phyloP scores from a whole-genome alignment of 2,888 invertebrate genomes.

The Chalcosyrphus nemorum region DNA sequence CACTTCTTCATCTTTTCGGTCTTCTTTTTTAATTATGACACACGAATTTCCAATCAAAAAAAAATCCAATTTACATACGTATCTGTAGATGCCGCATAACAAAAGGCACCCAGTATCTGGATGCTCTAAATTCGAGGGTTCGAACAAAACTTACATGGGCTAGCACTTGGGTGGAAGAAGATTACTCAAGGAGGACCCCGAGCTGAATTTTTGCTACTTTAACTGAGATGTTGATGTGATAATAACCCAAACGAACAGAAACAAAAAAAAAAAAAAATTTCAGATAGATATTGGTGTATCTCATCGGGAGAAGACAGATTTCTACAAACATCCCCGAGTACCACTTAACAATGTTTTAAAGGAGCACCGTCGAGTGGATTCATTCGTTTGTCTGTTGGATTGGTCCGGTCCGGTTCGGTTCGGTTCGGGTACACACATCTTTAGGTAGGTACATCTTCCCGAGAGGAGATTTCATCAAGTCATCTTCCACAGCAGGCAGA shows the following conservation, averaged over 20 bases:
- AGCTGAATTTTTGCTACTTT: conserved; percentile 67
- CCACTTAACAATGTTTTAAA: conserved; percentile 71
- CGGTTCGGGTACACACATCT: not conserved
- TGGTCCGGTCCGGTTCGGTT: too few relatives aligned
- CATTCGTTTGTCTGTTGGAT: conserved; percentile 13
- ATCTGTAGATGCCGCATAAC: not conserved
- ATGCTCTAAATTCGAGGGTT: conserved; percentile 61
- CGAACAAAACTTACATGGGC: conserved; percentile 28
- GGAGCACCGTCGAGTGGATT: conserved; percentile 62
- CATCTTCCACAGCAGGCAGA: conserved; percentile 40
- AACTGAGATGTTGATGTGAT: conserved; percentile 71
- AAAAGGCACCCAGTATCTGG: conserved; percentile 8
- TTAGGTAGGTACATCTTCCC: conserved; percentile 2
- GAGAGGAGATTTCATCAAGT: conserved; percentile 68
- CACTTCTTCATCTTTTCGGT: not conserved
- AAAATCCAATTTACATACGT: conserved; percentile 57
- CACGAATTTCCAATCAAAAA: conserved; percentile 61
- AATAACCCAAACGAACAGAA: conserved; percentile 52
- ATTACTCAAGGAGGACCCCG: conserved; percentile 59
- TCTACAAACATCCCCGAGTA: conserved; percentile 72
- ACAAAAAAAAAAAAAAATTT: conserved; percentile 33
- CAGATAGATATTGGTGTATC: conserved; percentile 21
- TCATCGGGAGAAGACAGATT: conserved; percentile 55
- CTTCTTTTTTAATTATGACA: conserved; percentile 68
- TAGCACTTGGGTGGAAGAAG: conserved; percentile 18